A percentile compares a stretch with the other conserved stretches of the same genome.
Conservation (phyloP, 2,113 vertebrate genomes). For the Aythya baeri region DNA sequence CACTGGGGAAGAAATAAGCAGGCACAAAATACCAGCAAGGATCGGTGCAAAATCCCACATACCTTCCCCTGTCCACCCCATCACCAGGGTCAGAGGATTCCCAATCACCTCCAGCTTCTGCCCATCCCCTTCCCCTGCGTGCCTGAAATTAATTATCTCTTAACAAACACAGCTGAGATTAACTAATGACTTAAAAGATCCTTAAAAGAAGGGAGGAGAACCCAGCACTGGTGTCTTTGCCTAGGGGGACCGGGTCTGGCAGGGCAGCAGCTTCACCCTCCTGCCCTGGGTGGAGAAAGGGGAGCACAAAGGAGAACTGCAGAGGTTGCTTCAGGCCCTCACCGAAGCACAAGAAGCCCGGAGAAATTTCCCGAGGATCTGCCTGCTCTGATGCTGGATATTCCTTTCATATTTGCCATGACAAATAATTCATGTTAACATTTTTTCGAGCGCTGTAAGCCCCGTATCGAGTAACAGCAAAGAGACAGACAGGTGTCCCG, state of each 20-base stretch:
- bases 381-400: constrained; percentile 13
- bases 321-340: neutral
- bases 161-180: neutral
- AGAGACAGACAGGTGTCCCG: constrained; percentile 56
- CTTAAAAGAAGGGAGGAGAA: neutral
- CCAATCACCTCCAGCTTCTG: neutral
- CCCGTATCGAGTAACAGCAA: constrained; percentile 38
- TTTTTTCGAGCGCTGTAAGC: constrained; percentile 49
- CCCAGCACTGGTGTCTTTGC: neutral
- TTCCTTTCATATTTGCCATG: constrained; percentile 34
- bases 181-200: neutral
- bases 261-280: neutral
- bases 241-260: neutral
- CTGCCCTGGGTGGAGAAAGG: neutral
- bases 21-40: neutral
- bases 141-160: neutral
- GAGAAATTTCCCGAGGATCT: neutral
- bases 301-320: neutral
- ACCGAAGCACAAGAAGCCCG: fast-evolving
- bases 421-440: constrained; percentile 41
- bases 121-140: neutral
- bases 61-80: neutral
- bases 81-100: no score
- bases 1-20: neutral
- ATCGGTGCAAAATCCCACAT: neutral